Percentiles rank a stretch among this genome's conserved stretches.
Evolutionary conservation across 1,140 invertebrate genomes (phyloP).

Genomic region (Drosophila hydei): DNA sequence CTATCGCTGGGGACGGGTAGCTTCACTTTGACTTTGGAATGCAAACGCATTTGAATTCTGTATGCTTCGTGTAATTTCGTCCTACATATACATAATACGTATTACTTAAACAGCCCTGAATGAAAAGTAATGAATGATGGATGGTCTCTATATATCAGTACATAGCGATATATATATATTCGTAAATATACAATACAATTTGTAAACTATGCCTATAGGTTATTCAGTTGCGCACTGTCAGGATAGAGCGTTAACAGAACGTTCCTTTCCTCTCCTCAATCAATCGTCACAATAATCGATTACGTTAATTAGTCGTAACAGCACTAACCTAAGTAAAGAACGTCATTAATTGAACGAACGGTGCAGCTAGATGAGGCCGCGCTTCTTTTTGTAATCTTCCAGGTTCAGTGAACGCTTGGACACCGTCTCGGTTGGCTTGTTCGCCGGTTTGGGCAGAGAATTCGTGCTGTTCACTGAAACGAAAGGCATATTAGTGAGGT

Average conservation of each 20-base stretch:
- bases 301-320: constrained; percentile 43
- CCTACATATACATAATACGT: too few relatives aligned
- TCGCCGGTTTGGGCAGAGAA: constrained; percentile 90
- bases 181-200: constrained; percentile 44
- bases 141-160: constrained; percentile 18
- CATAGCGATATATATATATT: constrained; percentile 32
- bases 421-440: constrained; percentile 90
- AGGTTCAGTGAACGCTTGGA: constrained; percentile 96
- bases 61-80: background rate
- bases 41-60: background rate
- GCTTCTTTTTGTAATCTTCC: constrained; percentile 98
- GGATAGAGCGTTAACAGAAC: constrained; percentile 25
- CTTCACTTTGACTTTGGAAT: background rate
- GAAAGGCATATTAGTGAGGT: too few relatives aligned
- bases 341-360: constrained; percentile 34
- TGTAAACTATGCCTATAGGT: constrained; percentile 42
- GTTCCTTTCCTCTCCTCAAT: background rate
- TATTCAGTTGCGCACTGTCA: constrained; percentile 24
- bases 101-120: constrained; percentile 4
- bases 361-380: constrained; percentile 92
- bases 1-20: background rate
- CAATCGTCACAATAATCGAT: constrained; percentile 26
- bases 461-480: constrained; percentile 88
- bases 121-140: constrained; percentile 16
- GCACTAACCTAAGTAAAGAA: constrained; percentile 55